Conservation (phyloP, 2,797 vertebrate genomes). For the Sylvilagus floridanus region DNA sequence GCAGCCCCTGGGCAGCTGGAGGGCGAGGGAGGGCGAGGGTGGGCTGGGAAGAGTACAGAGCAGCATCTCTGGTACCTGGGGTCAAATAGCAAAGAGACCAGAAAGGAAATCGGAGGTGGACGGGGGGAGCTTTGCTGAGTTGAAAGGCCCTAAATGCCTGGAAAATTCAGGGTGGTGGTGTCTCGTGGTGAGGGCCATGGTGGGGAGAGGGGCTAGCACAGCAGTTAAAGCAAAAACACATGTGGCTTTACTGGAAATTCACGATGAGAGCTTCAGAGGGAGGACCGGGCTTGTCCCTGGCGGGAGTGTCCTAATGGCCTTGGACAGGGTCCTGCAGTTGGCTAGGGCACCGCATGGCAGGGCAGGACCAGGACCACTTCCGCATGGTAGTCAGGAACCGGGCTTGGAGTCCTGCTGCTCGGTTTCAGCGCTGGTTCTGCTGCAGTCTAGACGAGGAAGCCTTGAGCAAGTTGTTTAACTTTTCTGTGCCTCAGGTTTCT, state of each 20-base stretch:
- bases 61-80: fast-evolving
- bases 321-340: fast-evolving
- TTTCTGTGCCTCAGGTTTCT: neutral
- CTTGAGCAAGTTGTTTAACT: neutral
- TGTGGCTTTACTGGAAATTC: fast-evolving
- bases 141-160: neutral
- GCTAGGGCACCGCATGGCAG: fast-evolving
- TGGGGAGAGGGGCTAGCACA: neutral
- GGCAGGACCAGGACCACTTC: too few relatives aligned
- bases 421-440: neutral
- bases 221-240: fast-evolving
- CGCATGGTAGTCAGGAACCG: neutral
- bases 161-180: neutral
- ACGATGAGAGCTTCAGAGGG: fast-evolving
- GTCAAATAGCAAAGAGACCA: neutral
- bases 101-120: neutral
- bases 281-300: neutral
- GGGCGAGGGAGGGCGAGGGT: neutral
- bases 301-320: fast-evolving
- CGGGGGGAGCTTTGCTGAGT: fast-evolving
- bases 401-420: fast-evolving
- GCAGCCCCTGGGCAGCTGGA: too few relatives aligned
- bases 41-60: fast-evolving
- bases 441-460: neutral
- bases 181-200: fast-evolving